Base-by-base conservation (phyloP, 2,888 invertebrate species). In the Teleiodes luculella region DNA sequence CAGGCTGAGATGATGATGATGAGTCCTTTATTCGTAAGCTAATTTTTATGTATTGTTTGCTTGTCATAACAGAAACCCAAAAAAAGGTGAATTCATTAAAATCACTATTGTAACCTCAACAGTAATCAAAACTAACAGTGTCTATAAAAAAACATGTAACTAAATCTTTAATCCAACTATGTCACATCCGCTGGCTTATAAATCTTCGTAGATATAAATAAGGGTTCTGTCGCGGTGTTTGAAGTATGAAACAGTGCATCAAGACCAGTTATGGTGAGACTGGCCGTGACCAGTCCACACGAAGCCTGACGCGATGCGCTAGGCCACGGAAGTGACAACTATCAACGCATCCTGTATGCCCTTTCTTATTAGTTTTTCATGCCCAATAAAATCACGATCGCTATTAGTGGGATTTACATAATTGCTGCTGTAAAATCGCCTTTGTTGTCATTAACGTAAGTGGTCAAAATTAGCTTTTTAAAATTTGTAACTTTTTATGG, bases 251-350 rank as follows among this genome's bases (percentile, higher is more conserved):
- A 49, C 18, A 28, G 37, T 52, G 41, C 45, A 37, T 56, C 48
- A 52, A 30, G 53, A 37, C 61, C 60, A 59, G 58, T 61, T 66
- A 63, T 60, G 54, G 58, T 54, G 62, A 49, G 64, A 60, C 66
- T n/a, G 13, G 28, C 43, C 81, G 81, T 80, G 81, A 81, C 78
- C 69, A 64, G 68, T 60, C 70, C 71, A 68, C 80, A 80, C 78
- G 81, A 72, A 64, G 68, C 64, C 72, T 70, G 70, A 72, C 70
- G 70, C 68, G 67, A 62, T 60, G 62, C 70, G 70, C 68, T 67
- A 62, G 60, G 62, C 68, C 65, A 69, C 73, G 76, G 78, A 80
- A 76, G 69, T 72, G 69, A 59, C 63, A 59, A 60, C 55, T 59
- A 61, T 57, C 48, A 62, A 62, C 57, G 64, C 58, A 64, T 65